A percentile compares a stretch with the other conserved stretches of the same genome.
These are phyloP conservation scores for Helarctos malayanus DNA, from an alignment of 2,797 vertebrate species.

Conservation along the genomic window DNA sequence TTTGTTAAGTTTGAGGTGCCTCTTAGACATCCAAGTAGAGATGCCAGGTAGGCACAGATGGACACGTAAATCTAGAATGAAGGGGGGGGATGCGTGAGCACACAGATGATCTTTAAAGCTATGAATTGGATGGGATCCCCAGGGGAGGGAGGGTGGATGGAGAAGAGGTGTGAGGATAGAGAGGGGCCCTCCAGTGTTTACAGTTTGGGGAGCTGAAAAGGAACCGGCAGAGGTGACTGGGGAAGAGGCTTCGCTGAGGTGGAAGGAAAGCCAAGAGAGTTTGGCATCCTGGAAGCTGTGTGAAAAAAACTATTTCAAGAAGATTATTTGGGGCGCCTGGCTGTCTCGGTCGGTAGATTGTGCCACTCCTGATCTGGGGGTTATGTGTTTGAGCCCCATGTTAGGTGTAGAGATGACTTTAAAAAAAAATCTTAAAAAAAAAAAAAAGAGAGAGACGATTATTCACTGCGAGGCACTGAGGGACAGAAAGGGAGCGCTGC, in stretches of 20 bases:
- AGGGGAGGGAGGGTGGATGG: not conserved
- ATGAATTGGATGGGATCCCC: not conserved
- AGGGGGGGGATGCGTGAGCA: not conserved
- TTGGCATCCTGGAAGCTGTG: not conserved
- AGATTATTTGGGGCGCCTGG: not conserved
- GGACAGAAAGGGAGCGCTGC: not conserved
- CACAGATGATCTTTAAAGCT: not conserved
- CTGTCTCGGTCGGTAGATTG: not conserved
- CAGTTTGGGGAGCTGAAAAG: not conserved
- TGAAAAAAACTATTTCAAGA: not conserved
- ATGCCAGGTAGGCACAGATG: not conserved
- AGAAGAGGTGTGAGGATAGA: not conserved
- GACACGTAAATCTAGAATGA: not conserved
- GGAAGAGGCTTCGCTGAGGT: not conserved
- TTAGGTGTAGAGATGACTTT: not conserved
- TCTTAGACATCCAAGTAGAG: constrained; percentile 16
- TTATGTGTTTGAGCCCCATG: not conserved
- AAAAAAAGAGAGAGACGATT: not conserved
- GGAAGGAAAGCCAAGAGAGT: not conserved
- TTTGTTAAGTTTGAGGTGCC: not conserved
- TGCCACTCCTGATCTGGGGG: not conserved
- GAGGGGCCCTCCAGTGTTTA: not conserved
- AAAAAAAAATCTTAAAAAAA: not conserved
- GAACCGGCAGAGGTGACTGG: not conserved
- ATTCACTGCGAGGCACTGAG: not conserved